Conservation (phyloP, 1,140 invertebrate species). For the Octopus sinensis region DNA sequence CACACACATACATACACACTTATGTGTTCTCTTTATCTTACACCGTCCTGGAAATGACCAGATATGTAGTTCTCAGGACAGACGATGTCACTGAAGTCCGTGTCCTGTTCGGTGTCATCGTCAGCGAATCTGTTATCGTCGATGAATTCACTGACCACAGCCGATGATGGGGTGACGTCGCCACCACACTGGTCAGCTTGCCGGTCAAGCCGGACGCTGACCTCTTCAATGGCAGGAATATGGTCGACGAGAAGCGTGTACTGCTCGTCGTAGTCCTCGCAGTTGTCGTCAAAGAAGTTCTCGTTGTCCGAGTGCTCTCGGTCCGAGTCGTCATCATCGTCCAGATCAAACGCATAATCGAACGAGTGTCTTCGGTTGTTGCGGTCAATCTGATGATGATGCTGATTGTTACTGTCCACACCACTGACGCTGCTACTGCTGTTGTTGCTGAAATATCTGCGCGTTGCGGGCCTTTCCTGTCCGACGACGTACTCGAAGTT, state of each 20-base stretch:
- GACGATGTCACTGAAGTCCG: neutral
- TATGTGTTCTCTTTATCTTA: too few species aligned
- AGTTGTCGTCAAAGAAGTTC: constrained; percentile 52
- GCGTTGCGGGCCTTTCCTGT: constrained; percentile 21
- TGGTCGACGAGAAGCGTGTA: constrained; percentile 42
- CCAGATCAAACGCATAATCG: neutral
- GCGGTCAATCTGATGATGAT: too few species aligned
- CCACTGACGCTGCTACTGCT: too few species aligned
- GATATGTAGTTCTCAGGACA: neutral
- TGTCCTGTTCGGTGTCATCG: constrained; percentile 31
- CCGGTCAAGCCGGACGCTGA: constrained; percentile 37
- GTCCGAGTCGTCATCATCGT: neutral
- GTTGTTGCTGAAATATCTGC: neutral
- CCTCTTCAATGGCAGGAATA: constrained; percentile 41
- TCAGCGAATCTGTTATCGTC: constrained; percentile 29
- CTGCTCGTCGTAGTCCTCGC: constrained; percentile 50
- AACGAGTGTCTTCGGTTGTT: neutral
- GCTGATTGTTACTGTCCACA: too few species aligned
- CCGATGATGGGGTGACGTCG: constrained; percentile 39
- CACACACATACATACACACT: too few species aligned
- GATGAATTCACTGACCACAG: constrained; percentile 23
- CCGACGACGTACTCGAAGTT: constrained; percentile 24
- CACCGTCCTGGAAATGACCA: too few species aligned
- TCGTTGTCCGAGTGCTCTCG: constrained; percentile 48
- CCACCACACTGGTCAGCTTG: constrained; percentile 35